Percentiles rank a stretch among this genome's conserved stretches.
Conservation (phyloP, 2,113 vertebrate genomes). For the Ginglymostoma cirratum region DNA sequence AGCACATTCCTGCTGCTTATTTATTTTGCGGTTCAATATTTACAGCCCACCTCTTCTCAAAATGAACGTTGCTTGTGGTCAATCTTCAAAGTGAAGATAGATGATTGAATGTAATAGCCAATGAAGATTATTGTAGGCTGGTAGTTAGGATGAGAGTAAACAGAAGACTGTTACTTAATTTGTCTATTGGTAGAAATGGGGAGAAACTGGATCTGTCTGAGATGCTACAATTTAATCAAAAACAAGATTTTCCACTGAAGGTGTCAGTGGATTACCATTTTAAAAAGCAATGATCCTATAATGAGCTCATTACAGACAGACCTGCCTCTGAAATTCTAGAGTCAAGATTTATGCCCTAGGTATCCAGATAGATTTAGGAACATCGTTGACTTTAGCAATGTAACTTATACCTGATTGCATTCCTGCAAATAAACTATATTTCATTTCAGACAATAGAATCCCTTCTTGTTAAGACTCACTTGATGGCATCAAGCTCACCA, state of each 20-base stretch:
- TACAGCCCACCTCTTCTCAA: neutral
- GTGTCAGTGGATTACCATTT: accelerated
- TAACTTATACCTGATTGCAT: no score
- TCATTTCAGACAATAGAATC: no score
- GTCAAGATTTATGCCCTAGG: no score
- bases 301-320: neutral
- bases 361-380: no score
- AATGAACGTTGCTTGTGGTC: no score
- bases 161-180: neutral
- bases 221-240: neutral
- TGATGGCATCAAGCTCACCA: no score
- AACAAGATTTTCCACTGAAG: neutral
- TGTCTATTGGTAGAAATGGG: neutral
- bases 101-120: neutral
- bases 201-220: neutral
- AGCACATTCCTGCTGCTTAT: neutral
- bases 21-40: neutral
- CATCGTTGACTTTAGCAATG: no score
- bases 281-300: neutral
- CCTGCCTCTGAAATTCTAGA: no score
- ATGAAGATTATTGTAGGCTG: neutral
- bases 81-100: neutral
- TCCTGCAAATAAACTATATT: no score
- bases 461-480: no score
- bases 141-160: neutral